phyloP scores from a whole-genome alignment of 1,140 invertebrate species.

The Tetragonula clypearis region DNA sequence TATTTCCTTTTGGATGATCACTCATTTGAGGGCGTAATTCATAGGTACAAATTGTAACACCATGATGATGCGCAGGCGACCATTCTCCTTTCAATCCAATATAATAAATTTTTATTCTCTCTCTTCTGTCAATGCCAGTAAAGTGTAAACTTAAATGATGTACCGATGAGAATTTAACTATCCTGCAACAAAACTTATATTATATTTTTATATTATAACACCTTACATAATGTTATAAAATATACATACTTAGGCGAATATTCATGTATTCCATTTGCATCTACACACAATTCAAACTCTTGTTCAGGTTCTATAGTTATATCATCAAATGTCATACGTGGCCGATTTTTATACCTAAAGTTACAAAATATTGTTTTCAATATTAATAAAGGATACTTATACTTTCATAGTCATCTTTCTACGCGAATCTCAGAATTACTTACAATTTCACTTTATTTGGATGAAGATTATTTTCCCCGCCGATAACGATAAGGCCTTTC shows the following conservation, averaged over 20 bases:
- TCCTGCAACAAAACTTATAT: constrained; percentile 65
- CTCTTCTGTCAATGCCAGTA: constrained; percentile 92
- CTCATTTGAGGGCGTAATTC: constrained; percentile 91
- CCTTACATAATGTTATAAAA: constrained; percentile 25
- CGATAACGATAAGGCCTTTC: constrained; percentile 95
- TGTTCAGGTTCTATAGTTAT: constrained; percentile 88
- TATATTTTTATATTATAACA: neutral
- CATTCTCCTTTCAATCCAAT: constrained; percentile 98
- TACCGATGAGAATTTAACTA: constrained; percentile 95
- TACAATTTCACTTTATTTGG: constrained; percentile 94
- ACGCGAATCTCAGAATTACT: constrained; percentile 74
- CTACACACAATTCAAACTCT: constrained; percentile 93
- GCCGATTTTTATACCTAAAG: constrained; percentile 93
- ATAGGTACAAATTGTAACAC: constrained; percentile 95
- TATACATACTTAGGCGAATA: constrained; percentile 92
- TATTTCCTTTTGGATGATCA: constrained; percentile 84
- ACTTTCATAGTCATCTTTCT: neutral
- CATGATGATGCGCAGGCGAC: constrained; percentile 90
- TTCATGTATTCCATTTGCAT: constrained; percentile 90
- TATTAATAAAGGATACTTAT: constrained; percentile 3
- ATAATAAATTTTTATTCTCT: constrained; percentile 94
- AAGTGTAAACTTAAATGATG: constrained; percentile 95
- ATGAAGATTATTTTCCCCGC: constrained; percentile 91
- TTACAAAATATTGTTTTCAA: neutral
- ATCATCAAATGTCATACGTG: constrained; percentile 97